phyloP scores from a whole-genome alignment of 2,888 invertebrate genomes.

The Stenichneumon culpator region DNA sequence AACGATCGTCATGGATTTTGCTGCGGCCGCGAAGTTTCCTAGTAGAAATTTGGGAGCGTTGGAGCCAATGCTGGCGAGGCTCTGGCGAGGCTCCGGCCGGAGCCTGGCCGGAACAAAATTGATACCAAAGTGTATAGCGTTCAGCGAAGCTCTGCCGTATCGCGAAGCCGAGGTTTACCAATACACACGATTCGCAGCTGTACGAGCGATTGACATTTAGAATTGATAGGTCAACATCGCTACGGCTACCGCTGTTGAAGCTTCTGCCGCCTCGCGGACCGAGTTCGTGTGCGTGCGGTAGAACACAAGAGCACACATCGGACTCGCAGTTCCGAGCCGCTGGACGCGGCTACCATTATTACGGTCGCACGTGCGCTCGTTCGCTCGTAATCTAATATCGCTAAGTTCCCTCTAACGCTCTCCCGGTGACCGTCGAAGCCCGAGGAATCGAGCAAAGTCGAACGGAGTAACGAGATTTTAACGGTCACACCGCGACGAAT shows the following conservation, averaged over 20 bases:
- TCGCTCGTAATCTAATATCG: slow-evolving; percentile 31
- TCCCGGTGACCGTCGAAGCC: not conserved
- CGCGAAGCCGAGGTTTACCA: slow-evolving; percentile 3
- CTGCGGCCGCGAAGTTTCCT: too few relatives aligned
- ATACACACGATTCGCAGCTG: slow-evolving; percentile 7
- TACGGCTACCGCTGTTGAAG: not conserved
- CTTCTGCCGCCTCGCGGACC: slow-evolving; percentile 3
- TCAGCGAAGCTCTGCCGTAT: not conserved
- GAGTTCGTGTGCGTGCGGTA: not conserved
- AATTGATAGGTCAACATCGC: slow-evolving; percentile 62
- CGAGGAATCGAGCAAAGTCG: slow-evolving; percentile 9
- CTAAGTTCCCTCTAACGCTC: slow-evolving; percentile 2
- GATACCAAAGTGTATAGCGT: not conserved
- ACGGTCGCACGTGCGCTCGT: slow-evolving; percentile 44
- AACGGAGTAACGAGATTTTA: slow-evolving; percentile 31
- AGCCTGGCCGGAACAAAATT: not conserved
- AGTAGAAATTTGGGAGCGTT: too few relatives aligned
- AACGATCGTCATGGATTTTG: slow-evolving; percentile 14
- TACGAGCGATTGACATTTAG: slow-evolving; percentile 62
- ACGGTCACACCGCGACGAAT: not conserved
- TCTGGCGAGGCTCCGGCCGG: too few relatives aligned
- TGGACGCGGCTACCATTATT: slow-evolving; percentile 39
- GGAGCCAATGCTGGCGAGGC: too few relatives aligned
- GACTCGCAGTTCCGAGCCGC: not conserved
- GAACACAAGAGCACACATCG: slow-evolving; percentile 8